Base-by-base conservation (phyloP, 2,113 vertebrate genomes). In the Haemorhous mexicanus region DNA sequence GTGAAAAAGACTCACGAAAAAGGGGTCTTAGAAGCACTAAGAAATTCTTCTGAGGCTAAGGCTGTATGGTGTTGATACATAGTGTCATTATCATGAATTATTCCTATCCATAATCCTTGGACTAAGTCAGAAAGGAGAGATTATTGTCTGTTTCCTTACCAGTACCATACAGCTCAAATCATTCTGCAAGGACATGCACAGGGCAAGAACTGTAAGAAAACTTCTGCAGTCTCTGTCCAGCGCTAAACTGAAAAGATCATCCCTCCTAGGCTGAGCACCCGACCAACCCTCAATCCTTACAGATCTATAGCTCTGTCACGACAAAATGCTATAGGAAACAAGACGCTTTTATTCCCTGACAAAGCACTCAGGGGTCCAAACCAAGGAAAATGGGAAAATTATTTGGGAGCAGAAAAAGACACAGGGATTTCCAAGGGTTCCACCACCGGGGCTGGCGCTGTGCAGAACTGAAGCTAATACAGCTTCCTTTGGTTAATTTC, bases 401-500 rank as follows among this genome's bases (percentile, higher is more conserved):
- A 24, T 15, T 33, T 19, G 32, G 30, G 12, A 81, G 16, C 15
- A 52, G 10, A 41, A 21, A 14, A 63, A 75, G 14, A 12, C 19
- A 23, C 1, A 5, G 5, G 13, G 46, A 37, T 91, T 91, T 79
- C 56, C 53, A 43, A 77, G 10, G 24, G 41, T 53, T 79, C 41
- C 15, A 3, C 26, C 28, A 11, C 1, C 5, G 11, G 13, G 30
- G 22, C 41, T 47, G 79, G 28, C 0, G 8, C 26, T 18, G 17
- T 2, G 8, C 0, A 9, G 46, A 87, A 26, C 14, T 11, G 50
- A 50, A 46, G 24, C 6, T 11, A 13, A 11, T 0, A 2, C 33
- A 19, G 7, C 4, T 14, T 33, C 37, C 20, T 77, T 64, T 22
- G 52, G 11, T 33, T 33, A n/a, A 49, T 46, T 53, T 15, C 6